These are phyloP conservation scores for Xanthia togata DNA, from an alignment of 2,888 invertebrate genomes.

Conservation along the genomic window DNA sequence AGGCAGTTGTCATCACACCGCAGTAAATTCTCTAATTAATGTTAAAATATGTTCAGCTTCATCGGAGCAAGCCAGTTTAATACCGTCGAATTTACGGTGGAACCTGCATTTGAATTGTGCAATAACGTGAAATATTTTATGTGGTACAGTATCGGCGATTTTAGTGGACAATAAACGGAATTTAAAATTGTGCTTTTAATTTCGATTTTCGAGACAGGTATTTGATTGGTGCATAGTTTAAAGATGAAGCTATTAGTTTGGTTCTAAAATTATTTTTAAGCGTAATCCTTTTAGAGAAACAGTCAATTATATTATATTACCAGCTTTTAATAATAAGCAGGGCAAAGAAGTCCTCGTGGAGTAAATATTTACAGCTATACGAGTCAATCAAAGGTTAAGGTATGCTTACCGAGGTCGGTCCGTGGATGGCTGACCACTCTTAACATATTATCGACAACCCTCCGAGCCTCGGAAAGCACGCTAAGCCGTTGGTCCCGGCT, in stretches of 20 bases:
- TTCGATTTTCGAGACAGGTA: neutral
- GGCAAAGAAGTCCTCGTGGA: too few relatives aligned
- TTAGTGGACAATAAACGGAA: neutral
- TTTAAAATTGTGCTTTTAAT: slow-evolving; percentile 3
- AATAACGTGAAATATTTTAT: slow-evolving; percentile 18
- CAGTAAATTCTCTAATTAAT: slow-evolving; percentile 5
- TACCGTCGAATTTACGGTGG: slow-evolving; percentile 8
- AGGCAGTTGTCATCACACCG: neutral
- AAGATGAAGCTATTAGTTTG: neutral
- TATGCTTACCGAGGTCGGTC: too few relatives aligned
- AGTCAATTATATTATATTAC: too few relatives aligned
- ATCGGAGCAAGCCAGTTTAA: slow-evolving; percentile 18
- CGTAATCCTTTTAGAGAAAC: too few relatives aligned
- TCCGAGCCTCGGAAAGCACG: too few relatives aligned
- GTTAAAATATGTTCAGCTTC: slow-evolving; percentile 17
- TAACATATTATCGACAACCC: too few relatives aligned
- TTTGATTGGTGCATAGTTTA: neutral
- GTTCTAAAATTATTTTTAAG: neutral
- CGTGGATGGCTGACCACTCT: too few relatives aligned
- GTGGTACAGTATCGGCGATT: neutral
- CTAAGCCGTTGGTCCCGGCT: too few relatives aligned
- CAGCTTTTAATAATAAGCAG: too few relatives aligned
- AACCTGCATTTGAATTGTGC: slow-evolving; percentile 14
- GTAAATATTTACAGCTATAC: too few relatives aligned
- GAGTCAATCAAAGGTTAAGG: too few relatives aligned